Base-by-base conservation (phyloP, 2,113 vertebrate genomes). In the Pedionomus torquatus region DNA sequence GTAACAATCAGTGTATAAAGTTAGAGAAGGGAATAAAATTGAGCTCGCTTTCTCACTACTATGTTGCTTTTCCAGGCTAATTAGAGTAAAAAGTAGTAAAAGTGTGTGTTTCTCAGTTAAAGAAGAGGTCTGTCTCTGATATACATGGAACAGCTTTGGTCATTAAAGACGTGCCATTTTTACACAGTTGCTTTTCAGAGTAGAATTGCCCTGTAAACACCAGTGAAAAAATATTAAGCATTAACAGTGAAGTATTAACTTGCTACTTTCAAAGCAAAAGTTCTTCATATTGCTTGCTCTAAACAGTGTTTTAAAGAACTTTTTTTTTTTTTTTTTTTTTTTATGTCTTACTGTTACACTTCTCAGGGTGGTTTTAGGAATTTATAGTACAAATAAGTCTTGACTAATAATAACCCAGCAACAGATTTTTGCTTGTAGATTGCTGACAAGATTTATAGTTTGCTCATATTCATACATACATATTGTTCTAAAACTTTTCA, bases 41-140 rank as follows among this genome's bases (percentile, higher is more conserved):
- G 0, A 91, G 25, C 70, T 93, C 43, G 64, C 89, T 96, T 97
- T 94, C 81, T 72, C 54, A n/a, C 25, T 83, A 52, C 61, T 68
- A 17, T n/a, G 57, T 90, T 88, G 44, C 65, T 93, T 94, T 91
- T 88, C 58, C 66, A 6, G 13, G 41, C 82, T 96, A 93, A 95
- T 96, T 94, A 90, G 87, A 90, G 71, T 71, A 85, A 94, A 90
- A 92, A 58, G 66, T 86, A 90, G 66, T 95, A 94, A 91, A 95
- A 95, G 63, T 33, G n/a, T 96, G 77, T 93, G 78, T 90, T 97
- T 92, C 49, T 90, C 49, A 51, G 84, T 93, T 88, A 90, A 93
- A 74, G 80, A 64, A 61, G 48, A 76, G 57, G 54, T 85, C 87
- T 92, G 87, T 83, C 87, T 87, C 83, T 93, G 89, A 61, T 79